These are phyloP conservation scores for Bellardia bayeri DNA, from an alignment of 2,888 invertebrate genomes.

Conservation along the genomic window DNA sequence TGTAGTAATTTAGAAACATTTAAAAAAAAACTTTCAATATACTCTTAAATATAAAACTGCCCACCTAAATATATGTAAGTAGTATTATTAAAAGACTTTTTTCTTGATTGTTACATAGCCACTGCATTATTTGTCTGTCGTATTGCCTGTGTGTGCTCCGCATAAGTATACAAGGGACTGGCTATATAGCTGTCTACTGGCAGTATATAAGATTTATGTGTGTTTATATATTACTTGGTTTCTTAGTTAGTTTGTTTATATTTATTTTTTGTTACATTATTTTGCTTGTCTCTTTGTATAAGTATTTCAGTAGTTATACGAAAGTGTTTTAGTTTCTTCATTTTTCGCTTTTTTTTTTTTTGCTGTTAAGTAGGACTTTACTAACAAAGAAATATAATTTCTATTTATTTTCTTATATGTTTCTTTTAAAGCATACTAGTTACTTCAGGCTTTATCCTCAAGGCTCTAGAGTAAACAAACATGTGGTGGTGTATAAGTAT, in stretches of 20 bases:
- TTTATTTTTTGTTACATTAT: not conserved
- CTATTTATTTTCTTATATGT: constrained; percentile 26
- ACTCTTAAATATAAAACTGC: not conserved
- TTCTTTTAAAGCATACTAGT: constrained; percentile 14
- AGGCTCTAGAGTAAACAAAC: constrained; percentile 12
- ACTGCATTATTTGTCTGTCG: not conserved
- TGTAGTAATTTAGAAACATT: too few relatives aligned
- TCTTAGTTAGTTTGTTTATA: constrained; percentile 3
- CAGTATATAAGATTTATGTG: not conserved
- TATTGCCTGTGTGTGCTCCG: not conserved
- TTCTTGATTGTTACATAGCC: not conserved
- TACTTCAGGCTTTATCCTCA: not conserved
- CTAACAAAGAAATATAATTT: constrained; percentile 10
- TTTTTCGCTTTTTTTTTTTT: not conserved
- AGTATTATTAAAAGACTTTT: not conserved
- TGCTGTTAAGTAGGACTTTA: not conserved
- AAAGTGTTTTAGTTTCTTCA: constrained; percentile 17
- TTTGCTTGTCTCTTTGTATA: not conserved
- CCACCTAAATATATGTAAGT: not conserved
- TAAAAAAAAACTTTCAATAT: too few relatives aligned
- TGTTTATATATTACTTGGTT: not conserved
- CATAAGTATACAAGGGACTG: not conserved
- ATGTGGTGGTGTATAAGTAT: not conserved
- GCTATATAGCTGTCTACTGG: too few relatives aligned
- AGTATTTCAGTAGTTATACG: not conserved